phyloP scores from a whole-genome alignment of 2,888 invertebrate genomes.

The Pemphredon lugubris region DNA sequence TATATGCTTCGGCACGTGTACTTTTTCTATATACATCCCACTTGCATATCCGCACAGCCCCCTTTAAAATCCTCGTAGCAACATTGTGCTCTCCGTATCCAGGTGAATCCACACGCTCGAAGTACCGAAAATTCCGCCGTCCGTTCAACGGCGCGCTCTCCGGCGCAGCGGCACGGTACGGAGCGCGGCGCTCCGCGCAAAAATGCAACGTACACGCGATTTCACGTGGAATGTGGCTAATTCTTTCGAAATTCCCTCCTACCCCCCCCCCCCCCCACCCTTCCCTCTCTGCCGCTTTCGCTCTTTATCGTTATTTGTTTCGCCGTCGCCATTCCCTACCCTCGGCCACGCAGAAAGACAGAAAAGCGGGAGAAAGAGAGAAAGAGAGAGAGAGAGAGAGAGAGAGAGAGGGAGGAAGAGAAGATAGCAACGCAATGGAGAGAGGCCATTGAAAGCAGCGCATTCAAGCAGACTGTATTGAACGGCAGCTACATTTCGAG shows the following conservation, averaged over 20 bases:
- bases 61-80: no score
- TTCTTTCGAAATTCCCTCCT: neutral
- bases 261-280: neutral
- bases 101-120: no score
- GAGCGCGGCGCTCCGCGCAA: neutral
- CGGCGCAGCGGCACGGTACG: neutral
- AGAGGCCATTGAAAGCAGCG: conserved; percentile 68
- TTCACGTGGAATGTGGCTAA: neutral
- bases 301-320: no score
- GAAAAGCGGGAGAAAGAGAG: neutral
- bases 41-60: no score
- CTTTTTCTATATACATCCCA: no score
- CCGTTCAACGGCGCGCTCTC: no score
- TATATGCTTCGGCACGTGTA: no score
- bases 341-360: neutral
- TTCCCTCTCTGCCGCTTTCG: neutral
- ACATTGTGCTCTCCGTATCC: no score
- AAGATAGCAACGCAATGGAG: conserved; percentile 48
- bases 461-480: conserved; percentile 72
- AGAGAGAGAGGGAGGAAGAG: conserved; percentile 6
- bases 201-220: neutral
- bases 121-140: no score
- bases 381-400: conserved; percentile 8
- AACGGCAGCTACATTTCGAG: conserved; percentile 70
- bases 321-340: no score